Evolutionary conservation across 2,113 vertebrate genomes (phyloP).

Genomic region (Plestiodon gilberti): DNA sequence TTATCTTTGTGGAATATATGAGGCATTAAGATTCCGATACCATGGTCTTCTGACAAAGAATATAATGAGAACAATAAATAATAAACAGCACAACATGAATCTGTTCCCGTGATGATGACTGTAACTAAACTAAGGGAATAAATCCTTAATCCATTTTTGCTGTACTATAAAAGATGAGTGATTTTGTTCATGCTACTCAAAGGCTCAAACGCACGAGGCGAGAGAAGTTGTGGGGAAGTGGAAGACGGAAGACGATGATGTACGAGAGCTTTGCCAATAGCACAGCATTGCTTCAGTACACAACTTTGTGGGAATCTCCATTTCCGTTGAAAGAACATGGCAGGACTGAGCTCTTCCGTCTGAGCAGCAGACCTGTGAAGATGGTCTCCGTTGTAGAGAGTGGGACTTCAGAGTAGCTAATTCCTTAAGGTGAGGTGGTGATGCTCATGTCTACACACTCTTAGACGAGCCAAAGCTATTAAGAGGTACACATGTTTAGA

Average conservation of each 20-base stretch:
- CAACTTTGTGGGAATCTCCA: background rate
- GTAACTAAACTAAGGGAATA: conserved; percentile 50
- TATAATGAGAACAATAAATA: conserved; percentile 76
- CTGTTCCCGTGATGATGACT: conserved; percentile 66
- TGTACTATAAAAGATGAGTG: conserved; percentile 26
- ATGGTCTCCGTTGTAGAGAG: background rate
- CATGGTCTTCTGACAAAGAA: conserved; percentile 69
- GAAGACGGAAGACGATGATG: background rate
- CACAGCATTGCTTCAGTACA: background rate
- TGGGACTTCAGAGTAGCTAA: too few species aligned
- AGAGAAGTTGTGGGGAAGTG: background rate
- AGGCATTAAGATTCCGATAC: conserved; percentile 73
- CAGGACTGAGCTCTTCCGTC: background rate
- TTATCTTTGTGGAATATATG: conserved; percentile 72
- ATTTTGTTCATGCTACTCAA: conserved; percentile 24
- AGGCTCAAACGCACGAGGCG: background rate
- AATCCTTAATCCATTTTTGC: conserved; percentile 53
- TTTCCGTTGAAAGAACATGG: background rate
- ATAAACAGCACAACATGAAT: conserved; percentile 72
- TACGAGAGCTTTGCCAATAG: background rate
- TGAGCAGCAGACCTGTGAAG: background rate
- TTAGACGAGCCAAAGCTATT: too few species aligned
- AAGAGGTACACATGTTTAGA: too few species aligned
- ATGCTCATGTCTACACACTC: too few species aligned
- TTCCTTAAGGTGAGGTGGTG: too few species aligned